Evolutionary conservation across 2,888 invertebrate species (phyloP).

Genomic region (Lymantria dispar): DNA sequence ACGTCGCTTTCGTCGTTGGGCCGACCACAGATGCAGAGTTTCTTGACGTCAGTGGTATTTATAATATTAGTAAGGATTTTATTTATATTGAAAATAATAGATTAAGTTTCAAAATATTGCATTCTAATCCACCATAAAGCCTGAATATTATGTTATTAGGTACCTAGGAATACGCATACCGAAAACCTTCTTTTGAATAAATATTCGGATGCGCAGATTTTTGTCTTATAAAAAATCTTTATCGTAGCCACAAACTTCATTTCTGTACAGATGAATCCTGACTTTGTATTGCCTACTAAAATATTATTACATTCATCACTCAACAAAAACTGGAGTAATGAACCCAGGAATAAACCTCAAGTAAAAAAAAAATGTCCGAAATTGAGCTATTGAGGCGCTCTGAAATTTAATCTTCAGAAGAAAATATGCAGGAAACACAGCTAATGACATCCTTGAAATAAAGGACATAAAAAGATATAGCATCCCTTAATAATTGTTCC

Average conservation of each 20-base stretch:
- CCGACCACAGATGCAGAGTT: too few species aligned
- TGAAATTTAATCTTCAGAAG: background rate
- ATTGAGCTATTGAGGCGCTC: background rate
- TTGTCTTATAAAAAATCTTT: background rate
- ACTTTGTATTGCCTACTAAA: background rate
- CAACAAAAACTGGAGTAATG: background rate
- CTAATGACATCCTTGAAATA: background rate
- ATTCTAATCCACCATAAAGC: too few species aligned
- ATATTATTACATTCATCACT: background rate
- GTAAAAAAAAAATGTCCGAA: background rate
- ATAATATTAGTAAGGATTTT: too few species aligned
- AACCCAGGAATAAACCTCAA: background rate
- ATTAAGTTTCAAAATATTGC: too few species aligned
- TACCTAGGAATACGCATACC: too few species aligned
- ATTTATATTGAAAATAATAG: too few species aligned
- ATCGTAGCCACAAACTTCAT: background rate
- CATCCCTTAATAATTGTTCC: background rate
- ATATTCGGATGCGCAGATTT: too few species aligned
- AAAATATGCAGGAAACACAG: background rate
- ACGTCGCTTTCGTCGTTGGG: too few species aligned
- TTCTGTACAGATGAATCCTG: background rate
- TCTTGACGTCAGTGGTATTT: too few species aligned
- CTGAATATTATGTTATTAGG: too few species aligned
- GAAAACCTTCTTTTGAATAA: too few species aligned
- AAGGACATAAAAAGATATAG: background rate